These are phyloP conservation scores for Thamnophis elegans DNA, from an alignment of 2,797 vertebrate genomes.

Conservation along the genomic window DNA sequence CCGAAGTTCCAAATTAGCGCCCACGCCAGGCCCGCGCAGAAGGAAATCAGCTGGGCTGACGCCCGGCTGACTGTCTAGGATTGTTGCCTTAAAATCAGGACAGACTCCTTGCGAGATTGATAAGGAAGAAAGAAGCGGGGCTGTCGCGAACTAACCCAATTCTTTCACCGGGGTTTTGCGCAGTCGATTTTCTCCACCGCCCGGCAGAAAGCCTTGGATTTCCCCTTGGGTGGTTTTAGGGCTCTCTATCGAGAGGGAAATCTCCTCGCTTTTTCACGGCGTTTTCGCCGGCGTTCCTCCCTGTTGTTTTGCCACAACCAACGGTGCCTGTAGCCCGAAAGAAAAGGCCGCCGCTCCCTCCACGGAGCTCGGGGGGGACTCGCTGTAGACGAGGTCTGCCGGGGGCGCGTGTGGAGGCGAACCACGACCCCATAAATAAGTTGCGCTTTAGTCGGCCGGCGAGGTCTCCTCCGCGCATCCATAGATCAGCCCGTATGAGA, in stretches of 20 bases:
- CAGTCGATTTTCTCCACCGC: not conserved
- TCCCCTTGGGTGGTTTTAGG: not conserved
- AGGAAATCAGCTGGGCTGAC: not conserved
- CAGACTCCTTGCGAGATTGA: not conserved
- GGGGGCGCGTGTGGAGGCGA: not conserved
- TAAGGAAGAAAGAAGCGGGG: not conserved
- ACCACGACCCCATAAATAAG: not conserved
- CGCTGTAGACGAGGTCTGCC: conserved; percentile 49
- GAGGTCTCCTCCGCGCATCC: conserved; percentile 48
- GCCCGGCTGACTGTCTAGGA: not conserved
- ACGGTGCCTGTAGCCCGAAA: not conserved
- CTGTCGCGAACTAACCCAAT: not conserved
- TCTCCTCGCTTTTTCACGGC: not conserved
- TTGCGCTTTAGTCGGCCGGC: conserved; percentile 28
- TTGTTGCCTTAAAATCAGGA: not conserved
- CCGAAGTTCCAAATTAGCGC: not conserved
- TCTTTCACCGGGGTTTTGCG: not conserved
- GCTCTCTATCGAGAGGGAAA: not conserved
- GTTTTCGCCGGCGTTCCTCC: too few species aligned
- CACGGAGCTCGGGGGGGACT: conserved; percentile 48
- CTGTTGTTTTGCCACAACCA: conserved; percentile 47
- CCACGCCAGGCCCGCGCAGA: not conserved
- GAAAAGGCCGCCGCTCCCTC: not conserved
- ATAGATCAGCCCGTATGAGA: conserved; percentile 64
- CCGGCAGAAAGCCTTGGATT: not conserved